Percentiles rank a stretch among this genome's conserved stretches.
These are phyloP conservation scores for Eumeta japonica DNA, from an alignment of 1,140 invertebrate species.

Conservation along the genomic window DNA sequence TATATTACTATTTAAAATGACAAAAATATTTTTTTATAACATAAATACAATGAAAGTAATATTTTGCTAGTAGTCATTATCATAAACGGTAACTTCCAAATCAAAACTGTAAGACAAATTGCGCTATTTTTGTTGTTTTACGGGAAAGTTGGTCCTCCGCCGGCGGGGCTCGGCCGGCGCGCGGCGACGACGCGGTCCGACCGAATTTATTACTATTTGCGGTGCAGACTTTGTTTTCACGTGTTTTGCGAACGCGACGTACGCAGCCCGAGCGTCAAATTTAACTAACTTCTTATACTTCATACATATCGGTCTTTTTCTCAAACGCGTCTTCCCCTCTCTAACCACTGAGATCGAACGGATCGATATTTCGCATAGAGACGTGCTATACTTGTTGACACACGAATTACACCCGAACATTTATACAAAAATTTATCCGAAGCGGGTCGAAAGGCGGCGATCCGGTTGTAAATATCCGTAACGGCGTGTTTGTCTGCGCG, in stretches of 20 bases:
- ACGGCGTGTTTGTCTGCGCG: constrained; percentile 27
- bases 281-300: too few relatives aligned
- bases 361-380: too few relatives aligned
- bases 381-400: constrained; percentile 14
- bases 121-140: constrained; percentile 43
- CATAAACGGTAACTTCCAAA: constrained; percentile 25
- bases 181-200: constrained; percentile 32
- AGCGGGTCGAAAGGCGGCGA: constrained; percentile 10
- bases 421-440: too few relatives aligned
- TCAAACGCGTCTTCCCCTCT: constrained; percentile 4
- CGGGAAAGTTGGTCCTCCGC: constrained; percentile 32
- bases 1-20: too few relatives aligned
- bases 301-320: too few relatives aligned
- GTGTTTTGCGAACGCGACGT: constrained; percentile 21
- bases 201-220: constrained; percentile 43
- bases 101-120: constrained; percentile 46
- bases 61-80: too few relatives aligned
- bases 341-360: constrained; percentile 9
- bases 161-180: constrained; percentile 24
- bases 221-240: constrained; percentile 43
- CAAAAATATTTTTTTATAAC: too few relatives aligned
- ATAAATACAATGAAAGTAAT: too few relatives aligned
- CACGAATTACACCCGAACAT: too few relatives aligned
- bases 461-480: constrained; percentile 15
- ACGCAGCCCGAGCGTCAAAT: too few relatives aligned